Percentiles rank a stretch among this genome's conserved stretches.
These are phyloP conservation scores for Calameuta filiformis DNA, from an alignment of 2,888 invertebrate genomes.

Conservation along the genomic window DNA sequence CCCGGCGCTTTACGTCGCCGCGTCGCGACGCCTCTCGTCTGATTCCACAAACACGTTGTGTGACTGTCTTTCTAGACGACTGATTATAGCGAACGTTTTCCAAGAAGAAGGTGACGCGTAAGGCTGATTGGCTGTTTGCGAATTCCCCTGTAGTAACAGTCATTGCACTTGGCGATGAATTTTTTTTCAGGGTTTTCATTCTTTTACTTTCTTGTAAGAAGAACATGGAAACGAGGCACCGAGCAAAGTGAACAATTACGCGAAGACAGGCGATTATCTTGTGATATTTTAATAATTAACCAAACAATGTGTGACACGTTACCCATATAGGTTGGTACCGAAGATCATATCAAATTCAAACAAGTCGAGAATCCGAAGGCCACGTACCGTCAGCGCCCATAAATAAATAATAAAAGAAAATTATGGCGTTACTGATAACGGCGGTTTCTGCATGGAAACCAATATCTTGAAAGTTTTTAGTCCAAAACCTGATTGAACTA, in stretches of 20 bases:
- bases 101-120: background rate
- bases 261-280: conserved; percentile 10
- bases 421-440: conserved; percentile 42
- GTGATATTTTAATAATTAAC: conserved; percentile 27
- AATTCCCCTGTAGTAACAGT: background rate
- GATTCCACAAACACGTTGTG: background rate
- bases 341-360: conserved; percentile 32
- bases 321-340: conserved; percentile 8
- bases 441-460: background rate
- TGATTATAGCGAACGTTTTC: background rate
- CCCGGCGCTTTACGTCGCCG: background rate
- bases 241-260: background rate
- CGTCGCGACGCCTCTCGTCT: background rate
- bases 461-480: background rate
- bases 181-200: background rate
- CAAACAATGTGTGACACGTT: conserved; percentile 19
- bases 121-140: background rate
- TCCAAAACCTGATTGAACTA: background rate
- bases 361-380: conserved; percentile 31
- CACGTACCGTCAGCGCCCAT: conserved; percentile 22
- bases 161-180: background rate
- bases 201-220: background rate
- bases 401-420: conserved; percentile 37
- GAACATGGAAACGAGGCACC: background rate
- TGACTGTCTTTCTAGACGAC: background rate